Conservation (phyloP, 64 coral and sea anemone genomes). For the Stichodactyla mertensii region DNA sequence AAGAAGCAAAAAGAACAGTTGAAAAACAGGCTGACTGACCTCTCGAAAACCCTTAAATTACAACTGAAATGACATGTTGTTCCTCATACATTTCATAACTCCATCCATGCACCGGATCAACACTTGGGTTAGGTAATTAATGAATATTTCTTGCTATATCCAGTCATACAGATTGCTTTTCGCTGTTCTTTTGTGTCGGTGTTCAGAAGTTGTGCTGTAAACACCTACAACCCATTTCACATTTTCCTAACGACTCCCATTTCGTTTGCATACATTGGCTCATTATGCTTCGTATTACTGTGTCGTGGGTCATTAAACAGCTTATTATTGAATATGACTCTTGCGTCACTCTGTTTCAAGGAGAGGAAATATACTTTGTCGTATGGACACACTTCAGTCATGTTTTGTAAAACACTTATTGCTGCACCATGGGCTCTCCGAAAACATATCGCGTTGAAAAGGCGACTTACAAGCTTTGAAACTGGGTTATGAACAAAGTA, state of each 20-base stretch:
- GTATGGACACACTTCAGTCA: too few species aligned
- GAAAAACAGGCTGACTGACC: constrained; percentile 55
- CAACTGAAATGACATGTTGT: constrained; percentile 24
- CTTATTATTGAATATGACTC: neutral
- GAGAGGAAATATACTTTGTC: too few species aligned
- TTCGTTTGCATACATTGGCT: neutral
- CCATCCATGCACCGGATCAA: neutral
- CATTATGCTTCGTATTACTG: neutral
- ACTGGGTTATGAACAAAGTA: too few species aligned
- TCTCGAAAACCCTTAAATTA: constrained; percentile 76
- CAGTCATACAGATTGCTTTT: neutral
- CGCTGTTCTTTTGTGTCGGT: neutral
- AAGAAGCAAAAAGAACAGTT: constrained; percentile 91
- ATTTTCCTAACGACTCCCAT: neutral
- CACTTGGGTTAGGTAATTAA: too few species aligned
- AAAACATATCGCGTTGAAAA: too few species aligned
- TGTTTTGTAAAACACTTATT: too few species aligned
- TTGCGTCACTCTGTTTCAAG: neutral
- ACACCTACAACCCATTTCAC: too few species aligned
- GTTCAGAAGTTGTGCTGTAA: too few species aligned
- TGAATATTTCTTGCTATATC: neutral
- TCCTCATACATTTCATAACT: neutral
- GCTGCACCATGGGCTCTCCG: too few species aligned
- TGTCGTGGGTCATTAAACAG: neutral
- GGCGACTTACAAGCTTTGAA: too few species aligned